These are phyloP conservation scores for Staurois parvus DNA, from an alignment of 2,797 vertebrate species.

Conservation along the genomic window DNA sequence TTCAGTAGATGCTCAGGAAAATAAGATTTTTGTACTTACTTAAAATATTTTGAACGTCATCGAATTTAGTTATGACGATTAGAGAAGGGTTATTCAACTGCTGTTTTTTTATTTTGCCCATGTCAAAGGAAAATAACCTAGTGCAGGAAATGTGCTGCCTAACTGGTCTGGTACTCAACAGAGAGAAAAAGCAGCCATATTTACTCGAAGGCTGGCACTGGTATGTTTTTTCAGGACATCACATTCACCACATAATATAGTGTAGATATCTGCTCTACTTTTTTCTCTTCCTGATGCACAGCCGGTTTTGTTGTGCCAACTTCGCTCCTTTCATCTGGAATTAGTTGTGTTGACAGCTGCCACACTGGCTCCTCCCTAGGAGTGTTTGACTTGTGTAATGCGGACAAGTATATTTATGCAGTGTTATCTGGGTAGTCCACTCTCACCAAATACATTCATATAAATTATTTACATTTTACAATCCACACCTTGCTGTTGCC, in stretches of 20 bases:
- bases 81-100: too few species aligned
- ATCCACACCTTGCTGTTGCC: background rate
- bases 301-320: slow-evolving; percentile 57
- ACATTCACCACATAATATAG: slow-evolving; percentile 41
- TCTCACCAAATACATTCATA: background rate
- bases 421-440: background rate
- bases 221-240: slow-evolving; percentile 29
- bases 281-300: slow-evolving; percentile 62
- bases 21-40: too few species aligned
- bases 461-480: background rate
- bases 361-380: slow-evolving; percentile 46
- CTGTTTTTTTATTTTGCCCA: too few species aligned
- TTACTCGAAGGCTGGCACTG: background rate
- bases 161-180: too few species aligned
- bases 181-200: background rate
- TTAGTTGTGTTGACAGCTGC: slow-evolving; percentile 68
- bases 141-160: too few species aligned
- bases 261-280: slow-evolving; percentile 43
- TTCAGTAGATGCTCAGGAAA: too few species aligned
- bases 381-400: slow-evolving; percentile 17
- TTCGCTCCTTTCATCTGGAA: slow-evolving; percentile 66
- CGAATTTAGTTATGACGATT: too few species aligned
- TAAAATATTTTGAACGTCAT: too few species aligned
- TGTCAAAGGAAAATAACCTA: too few species aligned
- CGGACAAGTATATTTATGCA: slow-evolving; percentile 2